Conservation (phyloP, 2,113 vertebrate genomes). For the Lepus europaeus region DNA sequence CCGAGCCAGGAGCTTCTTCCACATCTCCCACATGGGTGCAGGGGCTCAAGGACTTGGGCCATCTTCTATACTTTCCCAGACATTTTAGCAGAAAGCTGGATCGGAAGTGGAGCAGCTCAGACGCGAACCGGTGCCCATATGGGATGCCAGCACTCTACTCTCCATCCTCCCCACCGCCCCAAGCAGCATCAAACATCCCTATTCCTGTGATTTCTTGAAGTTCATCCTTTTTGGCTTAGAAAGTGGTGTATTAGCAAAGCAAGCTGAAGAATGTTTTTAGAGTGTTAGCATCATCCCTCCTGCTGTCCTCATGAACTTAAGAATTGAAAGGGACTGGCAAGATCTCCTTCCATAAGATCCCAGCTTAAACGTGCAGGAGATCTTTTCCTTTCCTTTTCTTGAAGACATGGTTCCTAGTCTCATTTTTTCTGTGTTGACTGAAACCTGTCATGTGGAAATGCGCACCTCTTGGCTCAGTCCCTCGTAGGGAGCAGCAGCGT, state of each 20-base stretch:
- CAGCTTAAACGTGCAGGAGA: background rate
- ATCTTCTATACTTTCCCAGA: no score
- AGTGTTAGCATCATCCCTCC: background rate
- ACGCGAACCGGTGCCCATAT: no score
- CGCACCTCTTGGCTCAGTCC: background rate
- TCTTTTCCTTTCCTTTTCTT: background rate
- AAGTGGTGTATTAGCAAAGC: background rate
- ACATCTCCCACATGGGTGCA: no score
- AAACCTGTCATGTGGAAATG: constrained; percentile 28
- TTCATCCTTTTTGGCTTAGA: constrained; percentile 50
- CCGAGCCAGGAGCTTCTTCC: no score
- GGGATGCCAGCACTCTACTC: no score
- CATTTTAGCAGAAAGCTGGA: no score
- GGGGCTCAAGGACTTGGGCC: no score
- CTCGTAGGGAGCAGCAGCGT: background rate
- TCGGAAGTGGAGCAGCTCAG: no score
- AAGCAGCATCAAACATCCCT: no score
- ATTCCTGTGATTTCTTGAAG: background rate
- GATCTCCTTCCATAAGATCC: background rate
- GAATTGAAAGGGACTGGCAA: background rate
- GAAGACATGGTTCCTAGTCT: background rate
- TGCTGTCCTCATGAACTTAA: background rate
- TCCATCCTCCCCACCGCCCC: no score
- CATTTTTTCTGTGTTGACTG: background rate
- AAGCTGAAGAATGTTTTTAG: background rate